Evolutionary conservation across 2,888 invertebrate genomes (phyloP).

Genomic region (Nomada goodeniana): DNA sequence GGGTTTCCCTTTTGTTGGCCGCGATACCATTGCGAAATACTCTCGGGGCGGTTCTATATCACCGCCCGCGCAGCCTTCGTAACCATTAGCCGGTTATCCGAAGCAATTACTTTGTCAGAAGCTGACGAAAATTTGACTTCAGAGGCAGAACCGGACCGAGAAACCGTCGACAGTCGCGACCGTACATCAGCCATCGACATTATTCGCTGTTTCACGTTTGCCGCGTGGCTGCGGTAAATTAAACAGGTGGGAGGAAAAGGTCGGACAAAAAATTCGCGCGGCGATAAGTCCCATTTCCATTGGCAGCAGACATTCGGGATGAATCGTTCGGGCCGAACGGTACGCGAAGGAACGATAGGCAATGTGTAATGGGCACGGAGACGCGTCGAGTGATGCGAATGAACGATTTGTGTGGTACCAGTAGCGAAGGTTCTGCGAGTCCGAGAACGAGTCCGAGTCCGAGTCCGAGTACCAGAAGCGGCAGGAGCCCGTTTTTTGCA

Average conservation of each 20-base stretch:
- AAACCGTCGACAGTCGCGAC: background rate
- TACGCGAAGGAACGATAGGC: background rate
- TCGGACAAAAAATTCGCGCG: background rate
- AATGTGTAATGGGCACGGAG: background rate
- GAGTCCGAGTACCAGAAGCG: constrained; percentile 44
- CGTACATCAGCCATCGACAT: background rate
- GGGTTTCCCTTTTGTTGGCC: constrained; percentile 72
- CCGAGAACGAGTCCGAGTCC: constrained; percentile 18
- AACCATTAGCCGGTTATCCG: constrained; percentile 71
- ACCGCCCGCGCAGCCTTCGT: constrained; percentile 60
- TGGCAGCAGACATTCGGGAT: background rate
- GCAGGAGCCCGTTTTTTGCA: constrained; percentile 69
- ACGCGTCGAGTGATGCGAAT: background rate
- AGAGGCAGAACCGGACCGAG: background rate
- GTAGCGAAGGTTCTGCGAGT: constrained; percentile 28
- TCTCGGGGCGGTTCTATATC: constrained; percentile 65
- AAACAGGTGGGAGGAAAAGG: background rate
- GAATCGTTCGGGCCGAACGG: background rate
- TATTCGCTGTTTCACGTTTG: background rate
- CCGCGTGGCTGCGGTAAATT: background rate
- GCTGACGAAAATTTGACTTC: constrained; percentile 54
- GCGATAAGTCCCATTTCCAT: too few relatives aligned
- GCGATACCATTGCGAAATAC: constrained; percentile 69
- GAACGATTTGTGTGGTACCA: constrained; percentile 18
- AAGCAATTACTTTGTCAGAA: constrained; percentile 58